A percentile compares a stretch with the other conserved stretches of the same genome.
Evolutionary conservation across 2,113 vertebrate genomes (phyloP).

Genomic region (Caranx ignobilis): DNA sequence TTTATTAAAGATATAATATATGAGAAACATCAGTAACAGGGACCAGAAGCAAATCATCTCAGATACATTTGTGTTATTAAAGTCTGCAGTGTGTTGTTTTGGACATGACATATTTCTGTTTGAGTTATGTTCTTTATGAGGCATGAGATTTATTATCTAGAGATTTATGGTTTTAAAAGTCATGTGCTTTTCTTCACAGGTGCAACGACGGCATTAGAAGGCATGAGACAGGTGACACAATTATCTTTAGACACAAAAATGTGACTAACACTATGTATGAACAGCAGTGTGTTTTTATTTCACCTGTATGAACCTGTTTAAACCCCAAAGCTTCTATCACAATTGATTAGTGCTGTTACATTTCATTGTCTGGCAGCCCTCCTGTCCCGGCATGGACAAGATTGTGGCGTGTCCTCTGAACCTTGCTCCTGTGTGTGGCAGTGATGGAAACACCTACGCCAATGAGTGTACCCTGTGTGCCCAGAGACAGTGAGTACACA

Average conservation of each 20-base stretch:
- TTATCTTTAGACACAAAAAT: not conserved
- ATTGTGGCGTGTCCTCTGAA: constrained; percentile 82
- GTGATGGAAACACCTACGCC: constrained; percentile 84
- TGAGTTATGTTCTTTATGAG: not conserved
- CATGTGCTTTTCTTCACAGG: constrained; percentile 55
- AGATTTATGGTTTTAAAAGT: not conserved
- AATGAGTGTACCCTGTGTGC: constrained; percentile 88
- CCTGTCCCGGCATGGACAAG: constrained; percentile 53
- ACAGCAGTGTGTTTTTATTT: too few relatives aligned
- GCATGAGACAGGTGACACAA: constrained; percentile 62
- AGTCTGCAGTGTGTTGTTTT: not conserved
- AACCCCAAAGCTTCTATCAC: not conserved
- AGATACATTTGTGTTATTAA: not conserved
- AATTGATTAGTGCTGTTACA: not conserved
- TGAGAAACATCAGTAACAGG: not conserved
- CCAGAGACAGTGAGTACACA: constrained; percentile 78
- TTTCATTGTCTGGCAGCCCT: constrained; percentile 62
- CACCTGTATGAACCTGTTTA: not conserved
- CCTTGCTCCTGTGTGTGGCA: constrained; percentile 86
- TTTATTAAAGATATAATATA: not conserved
- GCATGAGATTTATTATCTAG: not conserved
- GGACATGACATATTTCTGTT: not conserved
- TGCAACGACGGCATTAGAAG: constrained; percentile 20
- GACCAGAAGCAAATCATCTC: not conserved
- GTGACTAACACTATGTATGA: not conserved